Conservation (phyloP, 2,113 vertebrate species). For the Platysteira castanea region DNA sequence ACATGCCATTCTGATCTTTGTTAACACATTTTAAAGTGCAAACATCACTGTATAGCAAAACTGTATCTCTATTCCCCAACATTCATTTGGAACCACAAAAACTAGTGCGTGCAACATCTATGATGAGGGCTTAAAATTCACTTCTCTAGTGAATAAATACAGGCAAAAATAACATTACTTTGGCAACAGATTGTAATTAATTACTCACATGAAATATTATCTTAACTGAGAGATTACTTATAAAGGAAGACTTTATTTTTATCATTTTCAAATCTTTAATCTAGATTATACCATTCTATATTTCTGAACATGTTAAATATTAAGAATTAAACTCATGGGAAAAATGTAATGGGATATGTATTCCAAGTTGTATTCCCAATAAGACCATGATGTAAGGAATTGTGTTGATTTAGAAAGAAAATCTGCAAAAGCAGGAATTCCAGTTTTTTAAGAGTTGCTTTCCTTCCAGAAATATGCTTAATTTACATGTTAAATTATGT, state of each 20-base stretch:
- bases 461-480: neutral
- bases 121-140: neutral
- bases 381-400: neutral
- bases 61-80: neutral
- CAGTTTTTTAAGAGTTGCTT: neutral
- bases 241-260: neutral
- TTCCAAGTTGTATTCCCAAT: neutral
- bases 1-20: neutral
- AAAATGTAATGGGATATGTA: neutral
- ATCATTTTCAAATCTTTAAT: neutral
- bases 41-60: neutral
- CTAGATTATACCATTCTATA: neutral
- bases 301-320: neutral
- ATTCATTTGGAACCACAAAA: neutral
- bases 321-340: neutral
- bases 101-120: neutral
- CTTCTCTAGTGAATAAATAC: neutral
- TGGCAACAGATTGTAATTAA: neutral
- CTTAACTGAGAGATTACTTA: neutral
- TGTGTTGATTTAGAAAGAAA: neutral
- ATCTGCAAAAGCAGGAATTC: neutral
- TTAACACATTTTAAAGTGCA: neutral
- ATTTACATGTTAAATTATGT: neutral
- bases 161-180: neutral
- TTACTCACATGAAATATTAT: neutral